These are phyloP conservation scores for Vicugna pacos DNA, from an alignment of 2,113 vertebrate genomes.

Conservation along the genomic window DNA sequence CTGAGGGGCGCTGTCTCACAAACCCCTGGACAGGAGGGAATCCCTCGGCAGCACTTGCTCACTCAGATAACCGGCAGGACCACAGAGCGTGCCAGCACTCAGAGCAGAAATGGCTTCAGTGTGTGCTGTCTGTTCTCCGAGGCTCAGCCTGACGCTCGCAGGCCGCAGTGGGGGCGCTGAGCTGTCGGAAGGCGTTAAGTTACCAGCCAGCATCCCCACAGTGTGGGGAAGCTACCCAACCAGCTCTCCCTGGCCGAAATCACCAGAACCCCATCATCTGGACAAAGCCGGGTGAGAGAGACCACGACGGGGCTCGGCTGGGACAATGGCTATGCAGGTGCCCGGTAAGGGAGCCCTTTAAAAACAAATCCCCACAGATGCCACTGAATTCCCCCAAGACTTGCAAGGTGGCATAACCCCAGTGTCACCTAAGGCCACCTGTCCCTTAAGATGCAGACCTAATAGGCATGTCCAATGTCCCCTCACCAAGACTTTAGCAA, in stretches of 20 bases:
- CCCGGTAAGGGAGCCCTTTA: not conserved
- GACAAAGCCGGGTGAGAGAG: not conserved
- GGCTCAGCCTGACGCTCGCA: constrained; percentile 83
- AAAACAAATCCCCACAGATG: too few species aligned
- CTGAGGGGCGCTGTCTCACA: constrained; percentile 42
- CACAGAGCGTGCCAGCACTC: constrained; percentile 81
- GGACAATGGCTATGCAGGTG: not conserved
- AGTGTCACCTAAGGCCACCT: not conserved
- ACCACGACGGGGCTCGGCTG: not conserved
- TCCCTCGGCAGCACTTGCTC: constrained; percentile 84
- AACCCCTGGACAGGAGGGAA: constrained; percentile 74
- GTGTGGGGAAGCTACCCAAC: constrained; percentile 74
- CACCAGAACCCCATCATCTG: too few species aligned
- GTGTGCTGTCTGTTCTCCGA: constrained; percentile 87
- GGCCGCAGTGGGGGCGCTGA: constrained; percentile 84
- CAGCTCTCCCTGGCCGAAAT: constrained; percentile 65
- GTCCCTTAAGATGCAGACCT: not conserved
- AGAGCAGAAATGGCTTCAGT: constrained; percentile 86
- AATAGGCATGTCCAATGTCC: not conserved
- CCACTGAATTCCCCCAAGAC: not conserved
- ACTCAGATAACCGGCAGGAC: constrained; percentile 84
- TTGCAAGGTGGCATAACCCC: not conserved
- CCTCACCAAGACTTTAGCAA: not conserved
- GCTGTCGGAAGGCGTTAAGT: constrained; percentile 87
- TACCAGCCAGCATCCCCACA: constrained; percentile 71